Percentiles rank a stretch among this genome's conserved stretches.
phyloP scores from a whole-genome alignment of 2,797 vertebrate species.

The Liasis olivaceus region DNA sequence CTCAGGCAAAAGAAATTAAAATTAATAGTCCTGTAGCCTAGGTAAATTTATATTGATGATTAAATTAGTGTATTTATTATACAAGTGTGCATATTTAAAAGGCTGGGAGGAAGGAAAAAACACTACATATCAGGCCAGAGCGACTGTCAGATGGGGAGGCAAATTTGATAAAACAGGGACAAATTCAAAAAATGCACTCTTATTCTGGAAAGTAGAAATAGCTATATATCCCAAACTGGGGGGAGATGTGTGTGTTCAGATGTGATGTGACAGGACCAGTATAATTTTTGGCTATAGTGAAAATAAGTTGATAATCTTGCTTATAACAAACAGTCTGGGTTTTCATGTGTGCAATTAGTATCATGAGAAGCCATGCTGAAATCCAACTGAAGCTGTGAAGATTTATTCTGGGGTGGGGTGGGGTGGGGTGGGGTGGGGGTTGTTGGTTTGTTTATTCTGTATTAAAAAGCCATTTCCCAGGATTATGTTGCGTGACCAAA shows the following conservation, averaged over 20 bases:
- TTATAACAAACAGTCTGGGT: conserved; percentile 12
- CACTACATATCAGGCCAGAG: neutral
- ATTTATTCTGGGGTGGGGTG: neutral
- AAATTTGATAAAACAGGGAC: neutral
- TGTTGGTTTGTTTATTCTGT: neutral
- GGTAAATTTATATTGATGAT: neutral
- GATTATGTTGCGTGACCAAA: neutral
- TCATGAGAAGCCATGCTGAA: neutral
- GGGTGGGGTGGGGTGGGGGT: neutral
- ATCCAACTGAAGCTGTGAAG: neutral
- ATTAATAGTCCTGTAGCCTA: neutral
- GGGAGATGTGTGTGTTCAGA: neutral
- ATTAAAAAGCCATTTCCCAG: neutral
- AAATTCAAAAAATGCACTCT: neutral
- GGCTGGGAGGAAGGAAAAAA: neutral
- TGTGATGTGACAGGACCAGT: neutral
- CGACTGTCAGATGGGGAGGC: neutral
- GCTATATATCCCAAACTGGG: neutral
- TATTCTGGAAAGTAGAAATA: conserved; percentile 15
- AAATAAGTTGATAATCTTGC: neutral
- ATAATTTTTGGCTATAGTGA: neutral
- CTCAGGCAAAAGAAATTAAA: neutral
- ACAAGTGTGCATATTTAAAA: conserved; percentile 4
- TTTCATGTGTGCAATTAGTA: neutral
- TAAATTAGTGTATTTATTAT: neutral